Base-by-base conservation (phyloP, 2,888 invertebrate genomes). In the Melipona bicolor region DNA sequence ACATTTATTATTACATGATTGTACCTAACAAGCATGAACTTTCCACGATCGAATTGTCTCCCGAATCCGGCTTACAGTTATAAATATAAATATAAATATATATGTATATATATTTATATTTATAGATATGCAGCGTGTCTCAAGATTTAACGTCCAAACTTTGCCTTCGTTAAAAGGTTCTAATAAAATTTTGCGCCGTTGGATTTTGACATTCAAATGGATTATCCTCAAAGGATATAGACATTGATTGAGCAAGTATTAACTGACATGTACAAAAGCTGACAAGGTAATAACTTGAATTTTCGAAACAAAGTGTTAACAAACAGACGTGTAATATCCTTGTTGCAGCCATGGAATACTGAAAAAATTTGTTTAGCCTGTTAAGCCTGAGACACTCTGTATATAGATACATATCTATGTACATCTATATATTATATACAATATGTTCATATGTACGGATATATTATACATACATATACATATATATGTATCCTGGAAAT, bases 1-100 rank as follows among this genome's bases (percentile, higher is more conserved):
- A 88, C 81, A 86, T 83, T 70, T 85, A 86, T 81, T 71, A 85
- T 79, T 77, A 77, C 62, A 78, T 88, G 85, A 85, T 80, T 81
- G 81, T 83, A 88, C 81, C 84, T 85, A 81, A 81, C 79, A 80
- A 84, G 62, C 79, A 86, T 81, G 84, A 83, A 83, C 83, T 77
- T 77, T 85, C 76, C 73, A 79, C 73, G 68, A 69, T 61, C 54
- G 83, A 78, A 75, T 32, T 27, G 24, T 62, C 70, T 75, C 52
- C 75, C 21, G 13, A 52, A 68, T 61, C 50, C 67, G 59, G 43
- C 68, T 74, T 77, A 81, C 75, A 72, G 79, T 86, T 88, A 88
- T 68, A 77, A 75, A 79, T 65, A 64, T 52, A 62, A 50, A 67
- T 43, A 68, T 27, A 67, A 50, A 27, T 65, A 15, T 65, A 32